These are phyloP conservation scores for Drosophila limbata DNA, from an alignment of 2,888 invertebrate species.

Conservation along the genomic window DNA sequence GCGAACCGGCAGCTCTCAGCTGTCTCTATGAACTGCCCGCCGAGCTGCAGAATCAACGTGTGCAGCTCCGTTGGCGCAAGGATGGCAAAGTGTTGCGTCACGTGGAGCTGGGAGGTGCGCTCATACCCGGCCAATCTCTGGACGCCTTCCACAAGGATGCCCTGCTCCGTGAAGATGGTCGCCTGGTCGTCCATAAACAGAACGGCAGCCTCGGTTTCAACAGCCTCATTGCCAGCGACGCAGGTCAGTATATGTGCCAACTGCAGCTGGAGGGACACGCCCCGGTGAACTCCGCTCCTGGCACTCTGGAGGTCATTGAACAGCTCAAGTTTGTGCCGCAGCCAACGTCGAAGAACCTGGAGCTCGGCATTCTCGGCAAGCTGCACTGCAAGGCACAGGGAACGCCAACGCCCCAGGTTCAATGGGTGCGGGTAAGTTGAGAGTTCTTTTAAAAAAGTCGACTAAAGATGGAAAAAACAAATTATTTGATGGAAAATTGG, in stretches of 20 bases:
- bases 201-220: constrained; percentile 84
- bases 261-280: constrained; percentile 84
- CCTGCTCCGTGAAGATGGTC: constrained; percentile 82
- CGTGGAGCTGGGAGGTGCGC: constrained; percentile 72
- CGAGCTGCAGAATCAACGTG: constrained; percentile 71
- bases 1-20: constrained; percentile 87
- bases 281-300: constrained; percentile 80
- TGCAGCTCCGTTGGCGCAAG: constrained; percentile 88
- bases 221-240: constrained; percentile 84
- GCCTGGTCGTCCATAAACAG: constrained; percentile 80
- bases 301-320: constrained; percentile 86
- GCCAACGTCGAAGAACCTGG: constrained; percentile 94
- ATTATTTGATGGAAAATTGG: too few relatives aligned
- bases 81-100: constrained; percentile 87
- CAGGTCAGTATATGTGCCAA: constrained; percentile 85
- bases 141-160: constrained; percentile 72
- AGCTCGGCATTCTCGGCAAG: constrained; percentile 92
- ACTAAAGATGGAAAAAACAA: too few relatives aligned
- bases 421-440: constrained; percentile 85
- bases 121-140: constrained; percentile 49
- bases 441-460: not conserved
- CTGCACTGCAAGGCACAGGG: constrained; percentile 97
- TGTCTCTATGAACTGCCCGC: constrained; percentile 87
- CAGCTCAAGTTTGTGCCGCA: constrained; percentile 93
- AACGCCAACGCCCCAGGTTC: constrained; percentile 86